Base-by-base conservation (phyloP, 1,140 invertebrate species). In the Centruroides sculpturatus region DNA sequence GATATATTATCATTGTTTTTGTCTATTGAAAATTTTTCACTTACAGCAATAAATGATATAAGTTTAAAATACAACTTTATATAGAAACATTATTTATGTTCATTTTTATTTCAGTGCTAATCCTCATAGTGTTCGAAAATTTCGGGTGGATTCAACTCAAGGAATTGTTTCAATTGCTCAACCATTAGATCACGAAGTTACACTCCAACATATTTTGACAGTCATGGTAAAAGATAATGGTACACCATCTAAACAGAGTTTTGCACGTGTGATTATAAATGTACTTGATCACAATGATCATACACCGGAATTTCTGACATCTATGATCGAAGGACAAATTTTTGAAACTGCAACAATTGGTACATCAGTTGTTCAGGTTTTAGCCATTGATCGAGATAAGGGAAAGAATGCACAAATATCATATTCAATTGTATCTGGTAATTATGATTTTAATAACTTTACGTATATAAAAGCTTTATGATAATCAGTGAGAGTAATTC, bases 271-370 rank as follows among this genome's bases (percentile, higher is more conserved):
- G 0, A 75, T 83, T 36, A 82, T 95, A 52, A 82, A 81, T 54
- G 86, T 95, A 1, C 80, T 84, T 66, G 92, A 93, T 75, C 83
- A 89, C 65, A 95, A 95, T 74, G 92, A 95, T 71, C 89, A 93
- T 71, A 77, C 83, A 35, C 92, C 92, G 0, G 82, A 85, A 69
- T 92, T 92, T 68, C 83, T 84, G 55, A 80, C 82, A 41, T 79
- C 82, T 66, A 80, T 86, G 52, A 79, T 87, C 10, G 81, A 86
- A 70, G 85, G 82, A 35, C 85, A 85, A 71, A 81, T 88, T 2
- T 85, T 77, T 64, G 86, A 89, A 73, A 87, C 83, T 3, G 82
- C 86, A 5, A 78, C 82, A 1, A 71, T 87, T 53, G 86, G 85
- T 9, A 83, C 84, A 0, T 80, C 79, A 8, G 82, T 89, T 5